A percentile compares a stretch with the other conserved stretches of the same genome.
These are phyloP conservation scores for Ethmia dodecea DNA, from an alignment of 2,888 invertebrate genomes.

Conservation along the genomic window DNA sequence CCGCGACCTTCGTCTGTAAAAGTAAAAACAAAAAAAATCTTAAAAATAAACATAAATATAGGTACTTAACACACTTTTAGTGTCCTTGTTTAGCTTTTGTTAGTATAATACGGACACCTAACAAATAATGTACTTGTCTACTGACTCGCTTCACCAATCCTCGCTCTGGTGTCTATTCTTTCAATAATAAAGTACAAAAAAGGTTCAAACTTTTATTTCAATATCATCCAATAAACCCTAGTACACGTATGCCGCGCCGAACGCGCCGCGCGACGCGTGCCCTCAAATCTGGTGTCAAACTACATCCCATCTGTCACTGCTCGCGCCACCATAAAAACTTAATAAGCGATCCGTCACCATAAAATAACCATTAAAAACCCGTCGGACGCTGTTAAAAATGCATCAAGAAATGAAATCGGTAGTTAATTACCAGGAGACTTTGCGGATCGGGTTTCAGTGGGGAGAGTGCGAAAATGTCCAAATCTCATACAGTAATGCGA, in stretches of 20 bases:
- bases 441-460: conserved; percentile 57
- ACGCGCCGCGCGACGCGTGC: conserved; percentile 16
- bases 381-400: conserved; percentile 75
- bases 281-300: conserved; percentile 73
- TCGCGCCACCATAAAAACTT: conserved; percentile 66
- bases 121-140: no score
- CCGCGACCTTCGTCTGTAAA: no score
- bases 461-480: conserved; percentile 23
- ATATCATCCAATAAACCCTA: no score
- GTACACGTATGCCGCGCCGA: conserved; percentile 2
- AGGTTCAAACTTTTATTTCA: no score
- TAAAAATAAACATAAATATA: no score
- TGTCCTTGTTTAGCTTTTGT: no score
- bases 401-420: conserved; percentile 76
- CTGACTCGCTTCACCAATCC: no score
- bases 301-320: conserved; percentile 73
- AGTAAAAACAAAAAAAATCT: no score
- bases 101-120: no score
- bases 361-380: conserved; percentile 77
- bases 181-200: no score
- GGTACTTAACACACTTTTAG: no score
- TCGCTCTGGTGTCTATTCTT: no score
- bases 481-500: conserved; percentile 2
- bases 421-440: conserved; percentile 76
- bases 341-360: conserved; percentile 77